Percentiles rank a stretch among this genome's conserved stretches.
These are phyloP conservation scores for Ophion slaviceki DNA, from an alignment of 2,888 invertebrate genomes.

Conservation along the genomic window DNA sequence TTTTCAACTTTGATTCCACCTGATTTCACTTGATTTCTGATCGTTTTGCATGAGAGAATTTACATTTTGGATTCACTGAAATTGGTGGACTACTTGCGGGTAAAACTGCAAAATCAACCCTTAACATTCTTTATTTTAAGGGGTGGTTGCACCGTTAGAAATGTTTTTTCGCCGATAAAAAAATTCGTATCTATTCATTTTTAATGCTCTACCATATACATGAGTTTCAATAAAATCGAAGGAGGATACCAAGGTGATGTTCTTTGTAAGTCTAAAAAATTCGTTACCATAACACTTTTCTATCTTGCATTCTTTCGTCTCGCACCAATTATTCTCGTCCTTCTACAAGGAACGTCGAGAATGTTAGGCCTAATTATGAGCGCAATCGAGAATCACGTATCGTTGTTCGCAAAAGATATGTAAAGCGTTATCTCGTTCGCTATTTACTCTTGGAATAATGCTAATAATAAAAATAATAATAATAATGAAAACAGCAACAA, in stretches of 20 bases:
- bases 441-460: not conserved
- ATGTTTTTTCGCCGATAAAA: too few relatives aligned
- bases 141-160: too few relatives aligned
- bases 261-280: constrained; percentile 47
- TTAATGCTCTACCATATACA: not conserved
- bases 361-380: constrained; percentile 51
- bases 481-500: not conserved
- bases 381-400: constrained; percentile 48
- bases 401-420: constrained; percentile 39
- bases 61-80: too few relatives aligned
- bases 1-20: too few relatives aligned
- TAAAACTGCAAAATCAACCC: too few relatives aligned
- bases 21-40: too few relatives aligned
- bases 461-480: constrained; percentile 16
- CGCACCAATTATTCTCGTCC: constrained; percentile 44
- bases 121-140: too few relatives aligned
- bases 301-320: constrained; percentile 48
- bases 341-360: constrained; percentile 47
- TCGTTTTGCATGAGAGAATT: too few relatives aligned
- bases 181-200: too few relatives aligned
- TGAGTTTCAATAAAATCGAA: too few relatives aligned
- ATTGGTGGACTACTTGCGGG: too few relatives aligned
- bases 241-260: too few relatives aligned
- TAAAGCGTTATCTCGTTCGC: constrained; percentile 14
- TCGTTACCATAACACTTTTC: constrained; percentile 27